These are phyloP conservation scores for Mus caroli DNA, from an alignment of 2,797 vertebrate genomes.

Conservation along the genomic window DNA sequence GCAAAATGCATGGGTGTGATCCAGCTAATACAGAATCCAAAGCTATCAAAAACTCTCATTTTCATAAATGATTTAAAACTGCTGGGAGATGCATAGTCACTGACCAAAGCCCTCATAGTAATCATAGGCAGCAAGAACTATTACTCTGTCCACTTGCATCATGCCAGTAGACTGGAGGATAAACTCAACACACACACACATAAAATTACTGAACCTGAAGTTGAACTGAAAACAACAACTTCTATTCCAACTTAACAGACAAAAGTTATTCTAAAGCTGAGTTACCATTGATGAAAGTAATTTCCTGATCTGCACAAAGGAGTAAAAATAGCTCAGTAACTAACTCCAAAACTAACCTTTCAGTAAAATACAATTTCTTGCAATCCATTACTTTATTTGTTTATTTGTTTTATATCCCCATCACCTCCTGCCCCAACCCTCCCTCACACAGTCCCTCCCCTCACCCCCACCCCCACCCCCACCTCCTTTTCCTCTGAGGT, in stretches of 20 bases:
- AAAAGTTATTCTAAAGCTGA: neutral
- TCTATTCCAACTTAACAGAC: neutral
- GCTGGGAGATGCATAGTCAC: neutral
- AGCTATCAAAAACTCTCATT: neutral
- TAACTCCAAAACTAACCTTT: neutral
- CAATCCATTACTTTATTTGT: neutral
- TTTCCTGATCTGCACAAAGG: neutral
- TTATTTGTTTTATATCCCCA: neutral
- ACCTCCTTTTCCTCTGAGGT: neutral
- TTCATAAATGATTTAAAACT: conserved; percentile 25
- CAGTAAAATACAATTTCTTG: neutral
- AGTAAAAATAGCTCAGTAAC: neutral
- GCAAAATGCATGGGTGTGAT: neutral
- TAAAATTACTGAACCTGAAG: neutral
- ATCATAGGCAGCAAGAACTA: neutral
- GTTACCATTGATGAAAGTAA: conserved; percentile 21
- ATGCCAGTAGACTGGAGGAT: neutral
- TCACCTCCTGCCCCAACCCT: neutral
- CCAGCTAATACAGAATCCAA: neutral
- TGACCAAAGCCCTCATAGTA: neutral
- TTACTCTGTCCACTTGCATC: neutral
- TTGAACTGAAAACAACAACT: conserved; percentile 36
- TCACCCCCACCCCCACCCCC: too few species aligned
- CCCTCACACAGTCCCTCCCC: neutral
- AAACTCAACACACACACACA: neutral